Evolutionary conservation across 2,113 vertebrate species (phyloP).

Genomic region (Rhizomys pruinosus): DNA sequence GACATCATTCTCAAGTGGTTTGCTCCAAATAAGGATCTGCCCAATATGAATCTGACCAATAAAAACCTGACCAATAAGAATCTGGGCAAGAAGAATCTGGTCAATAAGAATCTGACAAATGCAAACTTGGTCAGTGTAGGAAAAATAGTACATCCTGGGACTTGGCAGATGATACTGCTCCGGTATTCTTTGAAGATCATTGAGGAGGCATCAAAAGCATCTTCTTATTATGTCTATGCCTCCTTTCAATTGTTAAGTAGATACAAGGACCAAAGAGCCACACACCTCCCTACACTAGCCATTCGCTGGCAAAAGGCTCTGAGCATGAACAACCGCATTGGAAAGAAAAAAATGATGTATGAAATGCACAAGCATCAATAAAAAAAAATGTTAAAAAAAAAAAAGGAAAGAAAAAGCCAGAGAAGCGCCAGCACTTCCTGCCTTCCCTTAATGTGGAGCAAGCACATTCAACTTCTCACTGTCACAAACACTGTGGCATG

Average conservation of each 20-base stretch:
- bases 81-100: neutral
- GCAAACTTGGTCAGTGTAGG: too few relatives aligned
- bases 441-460: neutral
- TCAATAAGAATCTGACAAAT: neutral
- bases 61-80: too few relatives aligned
- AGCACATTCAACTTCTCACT: neutral
- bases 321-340: neutral
- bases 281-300: neutral
- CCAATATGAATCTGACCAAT: neutral
- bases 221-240: neutral
- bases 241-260: constrained; percentile 4
- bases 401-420: constrained; percentile 1
- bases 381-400: too few relatives aligned
- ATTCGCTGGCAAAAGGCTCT: neutral
- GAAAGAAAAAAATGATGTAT: too few relatives aligned
- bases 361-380: too few relatives aligned
- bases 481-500: neutral
- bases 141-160: neutral
- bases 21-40: neutral
- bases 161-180: neutral
- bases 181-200: constrained; percentile 33
- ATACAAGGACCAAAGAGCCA: neutral
- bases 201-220: constrained; percentile 29
- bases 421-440: neutral
- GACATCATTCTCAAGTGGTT: neutral